Base-by-base conservation (phyloP, 2,888 invertebrate species). In the Ellobium chinense region DNA sequence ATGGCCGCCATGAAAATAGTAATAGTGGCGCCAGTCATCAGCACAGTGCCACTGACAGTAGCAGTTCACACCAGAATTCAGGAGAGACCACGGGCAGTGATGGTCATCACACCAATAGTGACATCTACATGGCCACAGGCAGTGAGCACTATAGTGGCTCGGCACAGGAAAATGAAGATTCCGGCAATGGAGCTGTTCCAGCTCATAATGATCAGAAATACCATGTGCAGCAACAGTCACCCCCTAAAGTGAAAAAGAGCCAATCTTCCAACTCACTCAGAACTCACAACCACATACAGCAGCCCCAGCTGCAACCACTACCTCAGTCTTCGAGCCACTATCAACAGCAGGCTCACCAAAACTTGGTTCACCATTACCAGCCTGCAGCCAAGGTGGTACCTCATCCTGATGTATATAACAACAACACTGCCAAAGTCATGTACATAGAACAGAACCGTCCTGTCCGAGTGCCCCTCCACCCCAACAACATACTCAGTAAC, bases 401-500 rank as follows among this genome's bases (percentile, higher is more conserved):
- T 65, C 69, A 76, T 63, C 36, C 62, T 24, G 80, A 80, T 63
- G 36, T 24, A 2, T 78, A 27, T 46, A 78, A 69, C 34, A 69
- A 63, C 69, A 66, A 60, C 62, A 31, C 54, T 5, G 62, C 46
- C 34, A 75, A 14, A 29, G n/a, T n/a, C 77, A 58, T 54, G 60
- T 56, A 63, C 36, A 34, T 29, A 54, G 62, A 76, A 5, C 56
- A 76, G 18, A 54, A n/a, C 56, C 56, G 39, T n/a, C 76, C 29
- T 29, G 1, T 24, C 1, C 21, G 69, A 27, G 39, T 69, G 2
- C 77, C 77, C 21, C 27, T 77, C 18, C 77, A 77, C n/a, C 68
- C 69, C 2, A 78, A 56, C 21, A 54, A 36, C 34, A 7, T 78
- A 27, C 79, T 88, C 24, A 88, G 88, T 77, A 88, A 88, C 68